Percentiles rank a stretch among this genome's conserved stretches.
Evolutionary conservation across 2,888 invertebrate genomes (phyloP).

Genomic region (Mesoligia furuncula): DNA sequence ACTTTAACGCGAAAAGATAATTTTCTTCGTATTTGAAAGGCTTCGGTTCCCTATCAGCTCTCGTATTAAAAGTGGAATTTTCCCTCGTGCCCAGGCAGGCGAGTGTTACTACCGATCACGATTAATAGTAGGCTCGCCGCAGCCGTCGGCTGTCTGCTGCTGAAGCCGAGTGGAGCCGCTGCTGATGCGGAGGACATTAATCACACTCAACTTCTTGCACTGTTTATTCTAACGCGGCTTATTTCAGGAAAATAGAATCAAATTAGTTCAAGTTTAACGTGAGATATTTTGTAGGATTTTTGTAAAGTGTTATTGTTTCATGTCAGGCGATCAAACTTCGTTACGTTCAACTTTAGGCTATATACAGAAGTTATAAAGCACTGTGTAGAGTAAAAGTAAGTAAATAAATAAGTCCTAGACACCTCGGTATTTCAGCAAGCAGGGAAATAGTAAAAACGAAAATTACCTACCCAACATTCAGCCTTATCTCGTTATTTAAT

Average conservation of each 20-base stretch:
- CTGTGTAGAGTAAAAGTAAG: constrained; percentile 4
- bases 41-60: neutral
- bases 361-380: neutral
- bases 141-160: constrained; percentile 55
- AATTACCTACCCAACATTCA: constrained; percentile 43
- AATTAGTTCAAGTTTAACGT: neutral
- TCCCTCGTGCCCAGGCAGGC: constrained; percentile 13
- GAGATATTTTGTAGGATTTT: neutral
- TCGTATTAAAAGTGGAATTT: constrained; percentile 16
- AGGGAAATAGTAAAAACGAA: constrained; percentile 38
- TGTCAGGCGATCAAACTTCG: neutral
- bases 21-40: neutral
- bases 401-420: constrained; percentile 28
- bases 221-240: constrained; percentile 44
- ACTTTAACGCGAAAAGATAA: neutral
- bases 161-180: constrained; percentile 43
- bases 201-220: constrained; percentile 62
- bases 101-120: constrained; percentile 65
- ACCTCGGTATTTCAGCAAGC: constrained; percentile 13
- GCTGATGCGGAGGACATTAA: constrained; percentile 64
- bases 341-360: neutral
- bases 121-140: constrained; percentile 74
- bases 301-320: neutral
- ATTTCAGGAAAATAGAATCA: constrained; percentile 26
- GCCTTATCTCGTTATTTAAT: constrained; percentile 63